Conservation (phyloP, 2,888 invertebrate genomes). For the Plebejus argus region DNA sequence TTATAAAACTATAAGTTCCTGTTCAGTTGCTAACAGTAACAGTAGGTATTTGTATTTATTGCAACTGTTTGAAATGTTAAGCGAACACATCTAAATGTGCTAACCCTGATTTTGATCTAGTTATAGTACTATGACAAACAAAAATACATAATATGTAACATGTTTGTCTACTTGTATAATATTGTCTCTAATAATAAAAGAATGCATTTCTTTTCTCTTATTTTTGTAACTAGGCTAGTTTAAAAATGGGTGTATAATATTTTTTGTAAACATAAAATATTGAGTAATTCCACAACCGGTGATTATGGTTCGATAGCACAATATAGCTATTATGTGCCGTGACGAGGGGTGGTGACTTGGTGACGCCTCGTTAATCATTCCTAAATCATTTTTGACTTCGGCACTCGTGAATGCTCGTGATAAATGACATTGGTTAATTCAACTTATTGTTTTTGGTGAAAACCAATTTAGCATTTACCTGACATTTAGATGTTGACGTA, state of each 20-base stretch:
- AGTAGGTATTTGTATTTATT: neutral
- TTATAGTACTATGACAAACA: no score
- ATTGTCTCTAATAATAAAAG: no score
- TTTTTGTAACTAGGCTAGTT: neutral
- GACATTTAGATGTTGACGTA: slow-evolving; percentile 14
- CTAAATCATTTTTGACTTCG: slow-evolving; percentile 73
- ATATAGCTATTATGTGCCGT: slow-evolving; percentile 73
- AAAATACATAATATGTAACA: no score
- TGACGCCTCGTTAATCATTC: slow-evolving; percentile 74
- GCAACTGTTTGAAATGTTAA: neutral
- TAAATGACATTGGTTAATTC: slow-evolving; percentile 68
- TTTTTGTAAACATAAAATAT: neutral
- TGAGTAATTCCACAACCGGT: neutral
- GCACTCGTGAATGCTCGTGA: slow-evolving; percentile 56
- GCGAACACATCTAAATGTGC: neutral
- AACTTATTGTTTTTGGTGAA: slow-evolving; percentile 40
- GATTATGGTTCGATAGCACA: slow-evolving; percentile 52
- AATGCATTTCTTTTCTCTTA: no score
- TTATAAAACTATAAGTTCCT: neutral
- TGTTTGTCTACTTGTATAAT: no score
- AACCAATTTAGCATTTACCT: slow-evolving; percentile 18
- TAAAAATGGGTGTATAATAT: neutral
- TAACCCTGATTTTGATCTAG: neutral
- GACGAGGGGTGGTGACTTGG: slow-evolving; percentile 64
- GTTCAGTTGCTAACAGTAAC: neutral